Evolutionary conservation across 2,113 vertebrate genomes (phyloP).

Genomic region (Pluvialis apricaria): DNA sequence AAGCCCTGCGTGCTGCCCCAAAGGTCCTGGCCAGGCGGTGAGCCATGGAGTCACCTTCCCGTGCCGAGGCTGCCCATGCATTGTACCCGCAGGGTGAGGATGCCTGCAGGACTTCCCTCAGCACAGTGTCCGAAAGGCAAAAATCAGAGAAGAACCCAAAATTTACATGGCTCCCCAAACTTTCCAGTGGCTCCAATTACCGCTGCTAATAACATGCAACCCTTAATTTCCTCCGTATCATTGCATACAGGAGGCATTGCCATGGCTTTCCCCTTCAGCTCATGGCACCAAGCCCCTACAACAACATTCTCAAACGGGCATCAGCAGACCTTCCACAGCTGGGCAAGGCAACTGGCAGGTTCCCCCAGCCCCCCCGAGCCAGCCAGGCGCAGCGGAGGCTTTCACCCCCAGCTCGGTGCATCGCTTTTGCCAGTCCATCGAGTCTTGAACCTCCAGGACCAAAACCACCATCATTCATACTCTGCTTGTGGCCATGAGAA

Average conservation of each 20-base stretch:
- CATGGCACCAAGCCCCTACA: neutral
- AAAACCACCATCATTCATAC: fast-evolving
- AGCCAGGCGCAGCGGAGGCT: no score
- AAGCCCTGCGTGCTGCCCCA: neutral
- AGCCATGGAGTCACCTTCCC: neutral
- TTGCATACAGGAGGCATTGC: neutral
- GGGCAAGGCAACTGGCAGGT: neutral
- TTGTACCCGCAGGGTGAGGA: neutral
- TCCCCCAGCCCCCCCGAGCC: neutral
- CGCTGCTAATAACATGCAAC: neutral
- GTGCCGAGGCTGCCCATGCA: fast-evolving
- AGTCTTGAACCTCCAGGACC: neutral
- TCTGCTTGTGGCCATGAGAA: neutral
- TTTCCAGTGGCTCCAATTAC: neutral
- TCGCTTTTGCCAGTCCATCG: neutral
- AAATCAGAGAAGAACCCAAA: neutral
- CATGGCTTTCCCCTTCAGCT: neutral
- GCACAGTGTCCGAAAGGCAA: neutral
- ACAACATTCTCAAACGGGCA: no score
- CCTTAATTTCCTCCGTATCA: neutral
- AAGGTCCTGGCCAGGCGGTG: fast-evolving
- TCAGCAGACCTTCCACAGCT: neutral
- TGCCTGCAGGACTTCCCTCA: neutral
- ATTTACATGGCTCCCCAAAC: neutral
- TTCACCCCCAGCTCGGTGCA: neutral